Evolutionary conservation across 1,140 invertebrate species (phyloP).

Genomic region (Drosophila quadrilineata): DNA sequence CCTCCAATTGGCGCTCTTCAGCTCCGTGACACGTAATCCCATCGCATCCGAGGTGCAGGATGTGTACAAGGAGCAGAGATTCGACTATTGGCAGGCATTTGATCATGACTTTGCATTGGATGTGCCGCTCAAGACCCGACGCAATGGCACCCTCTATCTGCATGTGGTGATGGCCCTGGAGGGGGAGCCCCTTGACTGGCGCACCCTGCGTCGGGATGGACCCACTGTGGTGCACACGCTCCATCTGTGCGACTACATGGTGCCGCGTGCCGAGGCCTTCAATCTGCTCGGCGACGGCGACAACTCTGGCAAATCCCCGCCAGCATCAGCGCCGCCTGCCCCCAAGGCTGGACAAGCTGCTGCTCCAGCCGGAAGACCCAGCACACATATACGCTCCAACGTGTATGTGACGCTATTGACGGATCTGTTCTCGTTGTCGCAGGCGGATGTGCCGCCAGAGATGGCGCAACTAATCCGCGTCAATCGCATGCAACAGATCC

Average conservation of each 20-base stretch:
- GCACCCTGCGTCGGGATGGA: conserved; percentile 82
- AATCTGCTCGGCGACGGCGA: conserved; percentile 87
- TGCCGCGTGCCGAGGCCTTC: conserved; percentile 88
- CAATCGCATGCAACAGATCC: conserved; percentile 86
- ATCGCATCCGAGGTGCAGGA: conserved; percentile 73
- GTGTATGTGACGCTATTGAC: conserved; percentile 85
- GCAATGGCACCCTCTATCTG: conserved; percentile 90
- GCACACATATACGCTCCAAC: conserved; percentile 84
- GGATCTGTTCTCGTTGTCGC: conserved; percentile 84
- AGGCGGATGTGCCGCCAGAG: conserved; percentile 85
- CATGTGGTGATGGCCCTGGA: conserved; percentile 84
- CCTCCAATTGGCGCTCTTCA: conserved; percentile 84
- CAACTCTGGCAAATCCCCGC: neutral
- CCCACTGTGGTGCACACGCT: conserved; percentile 83
- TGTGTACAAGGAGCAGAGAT: conserved; percentile 81
- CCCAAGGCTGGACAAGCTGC: neutral
- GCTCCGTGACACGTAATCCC: conserved; percentile 83
- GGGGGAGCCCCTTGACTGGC: conserved; percentile 82
- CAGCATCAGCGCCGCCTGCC: neutral
- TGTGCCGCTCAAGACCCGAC: conserved; percentile 86
- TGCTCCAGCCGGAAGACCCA: conserved; percentile 14
- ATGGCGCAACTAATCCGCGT: conserved; percentile 83
- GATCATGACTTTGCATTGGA: conserved; percentile 84
- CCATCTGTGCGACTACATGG: conserved; percentile 86
- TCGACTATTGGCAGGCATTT: conserved; percentile 82